Evolutionary conservation across 2,113 vertebrate species (phyloP).

Genomic region (Cynoglossus semilaevis): DNA sequence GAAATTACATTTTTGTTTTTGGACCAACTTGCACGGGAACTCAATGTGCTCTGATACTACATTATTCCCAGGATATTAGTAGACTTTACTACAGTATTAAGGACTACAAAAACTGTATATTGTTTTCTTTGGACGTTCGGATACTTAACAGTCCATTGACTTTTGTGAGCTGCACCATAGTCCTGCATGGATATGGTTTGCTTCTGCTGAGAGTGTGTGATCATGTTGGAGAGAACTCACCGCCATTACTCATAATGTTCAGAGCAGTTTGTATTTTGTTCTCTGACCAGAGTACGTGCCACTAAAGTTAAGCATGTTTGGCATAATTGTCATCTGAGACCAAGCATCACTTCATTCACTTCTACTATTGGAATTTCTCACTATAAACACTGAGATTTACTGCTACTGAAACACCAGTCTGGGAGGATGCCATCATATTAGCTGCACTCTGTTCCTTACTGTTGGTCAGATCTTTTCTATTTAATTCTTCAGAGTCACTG

Average conservation of each 20-base stretch:
- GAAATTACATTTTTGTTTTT: constrained; percentile 1
- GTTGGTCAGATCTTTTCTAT: neutral
- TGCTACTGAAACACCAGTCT: neutral
- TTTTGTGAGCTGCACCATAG: constrained; percentile 1
- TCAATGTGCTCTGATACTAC: constrained; percentile 1
- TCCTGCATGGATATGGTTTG: constrained; percentile 22
- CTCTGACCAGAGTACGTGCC: constrained; percentile 10
- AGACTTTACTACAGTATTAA: constrained; percentile 2
- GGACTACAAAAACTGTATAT: constrained; percentile 1
- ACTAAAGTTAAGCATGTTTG: constrained; percentile 15
- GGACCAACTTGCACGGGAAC: neutral
- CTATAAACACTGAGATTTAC: constrained; percentile 27
- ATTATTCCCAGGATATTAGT: neutral
- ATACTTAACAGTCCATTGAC: constrained; percentile 2
- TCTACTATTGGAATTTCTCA: constrained; percentile 15
- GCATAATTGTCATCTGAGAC: constrained; percentile 21
- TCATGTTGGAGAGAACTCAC: constrained; percentile 7
- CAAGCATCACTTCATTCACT: constrained; percentile 16
- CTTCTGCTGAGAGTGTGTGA: constrained; percentile 20
- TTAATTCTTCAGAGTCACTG: constrained; percentile 5
- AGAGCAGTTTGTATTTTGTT: constrained; percentile 16
- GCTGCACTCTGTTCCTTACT: neutral
- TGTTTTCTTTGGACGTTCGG: constrained; percentile 8
- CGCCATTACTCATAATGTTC: constrained; percentile 23
- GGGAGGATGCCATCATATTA: neutral